Base-by-base conservation (phyloP, 2,888 invertebrate genomes). In the Cephus pygmeus region DNA sequence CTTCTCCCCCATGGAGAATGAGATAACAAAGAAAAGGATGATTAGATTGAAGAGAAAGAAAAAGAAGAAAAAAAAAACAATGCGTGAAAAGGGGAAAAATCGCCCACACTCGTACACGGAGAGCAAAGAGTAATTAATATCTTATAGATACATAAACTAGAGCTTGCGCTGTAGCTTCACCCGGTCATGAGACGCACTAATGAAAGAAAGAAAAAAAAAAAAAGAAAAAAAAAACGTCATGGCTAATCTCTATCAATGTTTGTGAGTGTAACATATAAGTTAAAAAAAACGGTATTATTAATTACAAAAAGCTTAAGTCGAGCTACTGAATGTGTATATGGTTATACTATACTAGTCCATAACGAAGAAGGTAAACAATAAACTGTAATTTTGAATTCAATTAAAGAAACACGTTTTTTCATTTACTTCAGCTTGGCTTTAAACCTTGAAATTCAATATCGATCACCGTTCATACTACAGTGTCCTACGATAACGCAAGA, bases 331-430 rank as follows among this genome's bases (percentile, higher is more conserved):
- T 91, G 91, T 91, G 91, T 91, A 90, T 87, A 91, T 90, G 90
- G 89, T 91, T 89, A 89, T 89, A 90, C 86, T 90, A 91, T 90
- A 91, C 89, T 91, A 91, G 90, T 90, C 90, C 90, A 90, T 89
- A 56, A 90, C 87, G 90, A 90, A 90, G 87, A 89, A 90, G 88
- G 90, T 87, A 91, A 56, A 56, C 56, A 56, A 91, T 91, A 91
- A 91, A 91, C 90, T 91, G 90, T 91, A 91, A 91, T 91, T 91
- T 91, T 91, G 90, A 91, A 91, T 89, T 90, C 89, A 89, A 89
- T 83, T 76, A 56, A 56, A 56, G 23, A 56, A 56, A 56, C 23
- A 69, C 69, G 34, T 34, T 71, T 71, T 11, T 71, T 76, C 15
- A 33, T 34, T 30, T 34, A 34, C 33, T 76, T 23, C 56, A 56